Percentiles rank a stretch among this genome's conserved stretches.
phyloP scores from a whole-genome alignment of 2,113 vertebrate species.

The Grantiella picta region DNA sequence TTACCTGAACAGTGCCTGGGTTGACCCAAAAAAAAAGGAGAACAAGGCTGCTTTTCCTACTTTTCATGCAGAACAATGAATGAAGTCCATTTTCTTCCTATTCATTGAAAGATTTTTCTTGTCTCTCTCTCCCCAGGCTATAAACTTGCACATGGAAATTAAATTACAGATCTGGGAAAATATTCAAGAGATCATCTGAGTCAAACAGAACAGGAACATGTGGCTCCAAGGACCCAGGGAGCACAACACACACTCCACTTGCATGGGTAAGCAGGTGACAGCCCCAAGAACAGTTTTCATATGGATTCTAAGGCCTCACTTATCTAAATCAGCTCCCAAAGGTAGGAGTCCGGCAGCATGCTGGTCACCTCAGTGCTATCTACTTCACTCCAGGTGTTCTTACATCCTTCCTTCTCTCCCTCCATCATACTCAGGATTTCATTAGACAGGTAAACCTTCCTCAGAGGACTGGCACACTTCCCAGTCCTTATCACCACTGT shows the following conservation, averaged over 20 bases:
- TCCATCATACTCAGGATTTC: neutral
- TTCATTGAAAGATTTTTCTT: neutral
- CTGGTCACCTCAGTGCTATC: neutral
- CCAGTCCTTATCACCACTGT: neutral
- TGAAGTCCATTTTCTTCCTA: neutral
- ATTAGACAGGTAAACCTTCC: neutral
- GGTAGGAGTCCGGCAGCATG: neutral
- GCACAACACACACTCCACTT: neutral
- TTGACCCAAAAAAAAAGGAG: neutral
- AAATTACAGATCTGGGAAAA: constrained; percentile 37
- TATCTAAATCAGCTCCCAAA: neutral
- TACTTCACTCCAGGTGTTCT: neutral
- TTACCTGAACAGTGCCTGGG: neutral
- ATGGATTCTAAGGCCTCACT: neutral
- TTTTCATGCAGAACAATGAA: neutral
- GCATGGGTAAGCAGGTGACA: neutral
- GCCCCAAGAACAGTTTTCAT: neutral
- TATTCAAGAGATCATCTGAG: neutral
- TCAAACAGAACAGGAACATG: neutral
- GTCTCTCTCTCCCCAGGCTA: neutral
- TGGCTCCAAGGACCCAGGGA: neutral
- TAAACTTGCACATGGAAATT: neutral
- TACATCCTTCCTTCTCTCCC: neutral
- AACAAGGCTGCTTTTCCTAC: neutral
- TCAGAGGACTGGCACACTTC: neutral